phyloP scores from a whole-genome alignment of 2,113 vertebrate genomes.

The Indicator indicator region DNA sequence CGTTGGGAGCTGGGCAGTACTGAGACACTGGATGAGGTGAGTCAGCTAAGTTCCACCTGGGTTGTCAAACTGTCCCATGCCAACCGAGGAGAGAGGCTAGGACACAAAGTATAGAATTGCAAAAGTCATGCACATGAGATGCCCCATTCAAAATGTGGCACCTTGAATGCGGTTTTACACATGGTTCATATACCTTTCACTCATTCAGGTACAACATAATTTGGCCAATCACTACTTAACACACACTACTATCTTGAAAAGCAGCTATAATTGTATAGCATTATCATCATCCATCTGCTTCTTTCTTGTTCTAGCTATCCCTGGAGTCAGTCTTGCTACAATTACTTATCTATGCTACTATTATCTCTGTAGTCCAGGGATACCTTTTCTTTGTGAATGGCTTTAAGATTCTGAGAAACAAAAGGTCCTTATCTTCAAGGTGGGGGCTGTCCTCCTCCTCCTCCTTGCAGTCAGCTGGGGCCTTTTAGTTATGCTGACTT shows the following conservation, averaged over 20 bases:
- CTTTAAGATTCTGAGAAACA: neutral
- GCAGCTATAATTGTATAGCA: neutral
- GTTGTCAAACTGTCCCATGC: neutral
- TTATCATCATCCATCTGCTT: neutral
- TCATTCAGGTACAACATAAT: neutral
- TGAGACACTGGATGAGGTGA: no score
- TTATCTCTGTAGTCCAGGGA: neutral
- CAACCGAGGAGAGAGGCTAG: neutral
- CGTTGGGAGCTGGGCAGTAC: no score
- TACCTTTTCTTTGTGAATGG: neutral
- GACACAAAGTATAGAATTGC: neutral
- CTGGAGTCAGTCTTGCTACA: neutral
- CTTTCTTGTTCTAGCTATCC: neutral
- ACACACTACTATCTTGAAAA: neutral
- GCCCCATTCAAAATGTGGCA: neutral
- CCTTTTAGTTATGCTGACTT: neutral
- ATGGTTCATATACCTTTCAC: neutral
- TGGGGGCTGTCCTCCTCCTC: neutral
- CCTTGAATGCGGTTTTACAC: neutral
- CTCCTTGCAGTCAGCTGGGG: neutral
- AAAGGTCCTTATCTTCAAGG: neutral
- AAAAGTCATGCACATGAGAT: neutral
- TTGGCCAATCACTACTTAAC: neutral
- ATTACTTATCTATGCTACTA: neutral
- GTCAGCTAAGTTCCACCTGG: no score